Conservation (phyloP, 2,113 vertebrate genomes). For the Megalops atlanticus region DNA sequence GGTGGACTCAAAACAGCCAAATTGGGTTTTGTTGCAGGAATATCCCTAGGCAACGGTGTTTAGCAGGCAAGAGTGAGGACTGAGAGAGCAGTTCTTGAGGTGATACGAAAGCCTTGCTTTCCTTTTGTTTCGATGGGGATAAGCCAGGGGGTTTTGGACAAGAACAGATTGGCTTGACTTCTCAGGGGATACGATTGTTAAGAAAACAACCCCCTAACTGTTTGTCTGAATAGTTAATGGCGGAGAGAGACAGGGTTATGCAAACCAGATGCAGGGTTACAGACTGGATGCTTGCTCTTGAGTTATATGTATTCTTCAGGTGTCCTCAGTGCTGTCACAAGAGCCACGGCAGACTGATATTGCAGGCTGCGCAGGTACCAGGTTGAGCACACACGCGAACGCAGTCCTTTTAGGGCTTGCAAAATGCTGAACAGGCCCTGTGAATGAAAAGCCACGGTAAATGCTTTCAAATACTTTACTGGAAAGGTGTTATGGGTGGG, state of each 20-base stretch:
- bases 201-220: neutral
- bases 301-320: neutral
- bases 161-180: constrained; percentile 8
- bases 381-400: neutral
- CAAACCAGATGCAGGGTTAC: neutral
- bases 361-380: neutral
- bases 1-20: constrained; percentile 42
- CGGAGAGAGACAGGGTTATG: neutral
- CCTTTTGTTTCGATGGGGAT: constrained; percentile 5
- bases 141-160: neutral
- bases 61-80: neutral
- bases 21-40: constrained; percentile 53
- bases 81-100: neutral
- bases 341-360: neutral
- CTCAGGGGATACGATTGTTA: neutral
- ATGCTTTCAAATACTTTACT: no score
- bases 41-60: constrained; percentile 39
- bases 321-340: neutral
- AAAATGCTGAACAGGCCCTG: neutral
- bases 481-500: no score
- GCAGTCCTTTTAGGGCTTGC: neutral
- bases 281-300: constrained; percentile 8
- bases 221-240: no score
- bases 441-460: no score
- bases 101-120: constrained; percentile 23